phyloP scores from a whole-genome alignment of 2,888 invertebrate species.

The Lissocephala sabroskyi region DNA sequence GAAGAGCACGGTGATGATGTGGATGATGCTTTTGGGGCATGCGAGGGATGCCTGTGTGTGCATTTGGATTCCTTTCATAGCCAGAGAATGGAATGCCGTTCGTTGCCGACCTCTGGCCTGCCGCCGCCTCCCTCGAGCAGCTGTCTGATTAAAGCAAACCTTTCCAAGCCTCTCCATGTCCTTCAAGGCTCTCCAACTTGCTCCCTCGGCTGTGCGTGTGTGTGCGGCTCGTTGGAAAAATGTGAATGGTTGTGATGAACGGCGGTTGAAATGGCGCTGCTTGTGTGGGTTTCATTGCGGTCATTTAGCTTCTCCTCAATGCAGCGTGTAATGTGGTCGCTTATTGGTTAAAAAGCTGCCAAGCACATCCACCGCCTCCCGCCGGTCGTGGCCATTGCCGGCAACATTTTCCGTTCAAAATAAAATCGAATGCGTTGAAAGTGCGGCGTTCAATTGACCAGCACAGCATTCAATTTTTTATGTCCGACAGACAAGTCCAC shows the following conservation, averaged over 20 bases:
- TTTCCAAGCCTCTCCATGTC: too few species aligned
- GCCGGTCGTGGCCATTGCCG: not conserved
- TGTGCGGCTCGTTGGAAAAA: not conserved
- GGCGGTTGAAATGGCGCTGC: too few species aligned
- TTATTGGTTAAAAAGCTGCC: constrained; percentile 37
- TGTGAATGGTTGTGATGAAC: constrained; percentile 13
- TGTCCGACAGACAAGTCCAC: too few species aligned
- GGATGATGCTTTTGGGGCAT: too few species aligned
- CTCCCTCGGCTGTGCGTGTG: not conserved
- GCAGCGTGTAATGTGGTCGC: constrained; percentile 54
- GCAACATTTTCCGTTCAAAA: constrained; percentile 1
- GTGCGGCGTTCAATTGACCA: not conserved
- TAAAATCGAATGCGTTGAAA: constrained; percentile 1
- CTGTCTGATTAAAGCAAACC: constrained; percentile 51
- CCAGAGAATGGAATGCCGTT: constrained; percentile 32
- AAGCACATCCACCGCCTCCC: constrained; percentile 7
- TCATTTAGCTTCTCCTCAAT: constrained; percentile 56
- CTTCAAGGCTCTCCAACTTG: too few species aligned
- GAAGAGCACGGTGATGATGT: too few species aligned
- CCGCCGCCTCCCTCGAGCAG: constrained; percentile 7
- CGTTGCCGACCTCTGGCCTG: constrained; percentile 16
- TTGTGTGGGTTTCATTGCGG: constrained; percentile 31
- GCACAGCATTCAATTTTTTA: too few species aligned
- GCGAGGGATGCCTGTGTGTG: constrained; percentile 26
- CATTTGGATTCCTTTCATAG: constrained; percentile 35